phyloP scores from a whole-genome alignment of 2,797 vertebrate species.

The Ctenopoma multispine region DNA sequence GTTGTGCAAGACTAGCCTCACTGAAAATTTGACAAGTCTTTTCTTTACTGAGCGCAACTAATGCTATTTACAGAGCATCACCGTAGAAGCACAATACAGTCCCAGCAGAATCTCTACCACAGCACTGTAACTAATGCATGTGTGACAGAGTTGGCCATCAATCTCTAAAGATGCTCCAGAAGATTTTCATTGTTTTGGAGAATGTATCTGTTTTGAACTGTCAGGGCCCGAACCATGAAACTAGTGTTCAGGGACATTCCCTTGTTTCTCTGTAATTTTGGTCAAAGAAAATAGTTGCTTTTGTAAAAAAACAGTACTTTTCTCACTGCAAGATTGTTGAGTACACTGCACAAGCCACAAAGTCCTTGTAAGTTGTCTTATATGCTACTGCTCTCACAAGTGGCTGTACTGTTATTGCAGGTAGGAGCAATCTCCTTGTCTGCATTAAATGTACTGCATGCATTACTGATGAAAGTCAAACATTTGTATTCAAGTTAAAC shows the following conservation, averaged over 20 bases:
- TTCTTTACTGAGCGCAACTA: constrained; percentile 81
- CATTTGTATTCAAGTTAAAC: constrained; percentile 66
- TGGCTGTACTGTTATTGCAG: constrained; percentile 33
- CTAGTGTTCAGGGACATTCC: constrained; percentile 18
- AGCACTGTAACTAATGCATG: constrained; percentile 75
- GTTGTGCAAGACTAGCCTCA: constrained; percentile 74
- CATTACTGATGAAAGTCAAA: constrained; percentile 52
- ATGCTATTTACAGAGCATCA: constrained; percentile 81
- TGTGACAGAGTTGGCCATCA: constrained; percentile 73
- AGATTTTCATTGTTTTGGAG: constrained; percentile 71
- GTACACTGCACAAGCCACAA: constrained; percentile 34
- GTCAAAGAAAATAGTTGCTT: constrained; percentile 27
- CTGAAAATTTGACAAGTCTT: constrained; percentile 82
- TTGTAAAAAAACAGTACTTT: constrained; percentile 14
- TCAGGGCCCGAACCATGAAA: constrained; percentile 29
- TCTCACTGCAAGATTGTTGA: constrained; percentile 26
- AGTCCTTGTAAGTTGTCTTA: constrained; percentile 46
- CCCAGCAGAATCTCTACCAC: constrained; percentile 63
- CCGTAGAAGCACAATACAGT: constrained; percentile 72
- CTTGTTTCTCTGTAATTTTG: constrained; percentile 33
- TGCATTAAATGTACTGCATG: constrained; percentile 42
- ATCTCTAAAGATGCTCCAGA: constrained; percentile 70
- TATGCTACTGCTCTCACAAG: constrained; percentile 31
- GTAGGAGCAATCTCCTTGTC: constrained; percentile 50
- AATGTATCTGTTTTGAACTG: constrained; percentile 60